Percentiles rank a stretch among this genome's conserved stretches.
Evolutionary conservation across 2,797 vertebrate genomes (phyloP).

Genomic region (Eutrigla gurnardus): DNA sequence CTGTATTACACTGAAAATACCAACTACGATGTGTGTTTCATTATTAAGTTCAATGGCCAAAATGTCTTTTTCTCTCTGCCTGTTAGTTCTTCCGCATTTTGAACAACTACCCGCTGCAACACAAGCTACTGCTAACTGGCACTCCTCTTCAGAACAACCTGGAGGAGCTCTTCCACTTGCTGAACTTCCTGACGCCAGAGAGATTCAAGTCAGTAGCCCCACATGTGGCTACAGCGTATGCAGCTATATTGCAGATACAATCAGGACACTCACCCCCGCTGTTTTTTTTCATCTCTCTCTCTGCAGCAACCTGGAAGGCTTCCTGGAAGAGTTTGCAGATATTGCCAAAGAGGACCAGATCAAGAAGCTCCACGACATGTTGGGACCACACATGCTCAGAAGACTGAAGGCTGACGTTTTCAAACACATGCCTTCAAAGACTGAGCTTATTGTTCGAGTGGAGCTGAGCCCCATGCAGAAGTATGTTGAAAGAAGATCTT

Average conservation of each 20-base stretch:
- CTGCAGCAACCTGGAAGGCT: constrained; percentile 94
- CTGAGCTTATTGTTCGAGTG: constrained; percentile 96
- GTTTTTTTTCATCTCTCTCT: background rate
- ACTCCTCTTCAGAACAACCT: constrained; percentile 98
- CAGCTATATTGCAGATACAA: constrained; percentile 2
- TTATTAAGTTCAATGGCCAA: background rate
- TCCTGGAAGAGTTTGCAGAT: constrained; percentile 98
- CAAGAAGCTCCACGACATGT: constrained; percentile 99
- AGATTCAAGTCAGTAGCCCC: constrained; percentile 93
- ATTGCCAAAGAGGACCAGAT: constrained; percentile 99
- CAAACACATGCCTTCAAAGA: constrained; percentile 99
- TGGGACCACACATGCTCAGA: constrained; percentile 98
- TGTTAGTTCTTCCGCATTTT: constrained; percentile 94
- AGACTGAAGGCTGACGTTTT: constrained; percentile 98
- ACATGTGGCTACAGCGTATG: background rate
- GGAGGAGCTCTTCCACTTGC: constrained; percentile 96
- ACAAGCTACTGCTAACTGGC: constrained; percentile 96
- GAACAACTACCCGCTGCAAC: constrained; percentile 97
- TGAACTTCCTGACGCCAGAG: constrained; percentile 96
- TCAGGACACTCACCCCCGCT: background rate
- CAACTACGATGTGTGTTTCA: background rate
- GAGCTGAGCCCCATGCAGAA: constrained; percentile 99
- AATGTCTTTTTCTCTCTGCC: background rate
- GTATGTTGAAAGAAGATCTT: constrained; percentile 73
- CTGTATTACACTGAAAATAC: background rate